Base-by-base conservation (phyloP, 2,888 invertebrate genomes). In the Dryobotodes eremita region DNA sequence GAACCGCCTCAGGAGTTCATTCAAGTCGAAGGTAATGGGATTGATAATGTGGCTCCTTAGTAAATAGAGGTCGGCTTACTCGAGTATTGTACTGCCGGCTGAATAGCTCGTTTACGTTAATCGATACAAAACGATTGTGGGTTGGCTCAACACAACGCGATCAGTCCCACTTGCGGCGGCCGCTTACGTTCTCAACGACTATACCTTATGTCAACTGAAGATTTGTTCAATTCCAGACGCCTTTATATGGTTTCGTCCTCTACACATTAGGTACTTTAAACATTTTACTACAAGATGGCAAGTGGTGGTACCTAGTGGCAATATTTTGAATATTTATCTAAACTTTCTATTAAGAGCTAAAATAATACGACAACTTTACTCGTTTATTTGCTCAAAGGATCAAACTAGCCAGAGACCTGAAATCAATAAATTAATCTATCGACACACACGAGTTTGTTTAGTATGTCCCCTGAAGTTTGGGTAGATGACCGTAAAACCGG, bases 41-140 rank as follows among this genome's bases (percentile, higher is more conserved):
- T 79, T 79, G 84, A 76, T 76, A 85, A 86, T 76, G 73, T 70
- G 53, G 73, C 75, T 82, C 79, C 72, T 86, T 68, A 71, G 79
- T 79, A 74, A 85, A 61, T 79, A 85, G 73, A 74, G 86, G 71
- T 74, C 57, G 76, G 79, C 66, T 73, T 65, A 73, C 71, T 70
- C 62, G 65, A 64, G 31, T 83, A 73, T 71, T 79, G 72, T 84
- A 53, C 36, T 71, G 76, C 64, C 74, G 59, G 61, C 53, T 76
- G 86, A 86, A 86, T 76, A 62, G 76, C 76, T 85, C 76, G 71
- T 69, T 74, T 76, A 65, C 64, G 68, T 77, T 79, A 79, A 86
- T 79, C 86, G 76, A 86, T 83, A 74, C 75, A 76, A 76, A 74
- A 74, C 73, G 75, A 83, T 84, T 68, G 83, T 75, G 82, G 72